Evolutionary conservation across 2,113 vertebrate genomes (phyloP).

Genomic region (Haliaeetus leucogaster): DNA sequence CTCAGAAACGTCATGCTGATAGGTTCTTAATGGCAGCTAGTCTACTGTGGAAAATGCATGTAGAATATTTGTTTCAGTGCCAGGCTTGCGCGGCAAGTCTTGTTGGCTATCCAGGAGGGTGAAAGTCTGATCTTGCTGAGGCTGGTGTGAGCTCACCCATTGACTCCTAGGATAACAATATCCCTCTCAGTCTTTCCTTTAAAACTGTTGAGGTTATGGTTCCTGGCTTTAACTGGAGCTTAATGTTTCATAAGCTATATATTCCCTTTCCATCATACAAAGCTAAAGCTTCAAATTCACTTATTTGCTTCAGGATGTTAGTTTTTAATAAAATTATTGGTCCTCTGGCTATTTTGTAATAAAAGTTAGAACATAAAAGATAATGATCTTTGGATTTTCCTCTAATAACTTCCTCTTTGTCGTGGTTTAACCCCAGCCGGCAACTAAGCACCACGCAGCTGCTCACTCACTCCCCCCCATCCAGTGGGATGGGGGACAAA

Average conservation of each 20-base stretch:
- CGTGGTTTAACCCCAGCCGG: too few species aligned
- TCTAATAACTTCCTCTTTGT: neutral
- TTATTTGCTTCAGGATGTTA: neutral
- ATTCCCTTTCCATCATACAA: neutral
- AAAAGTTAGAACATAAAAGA: neutral
- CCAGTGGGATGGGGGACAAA: too few species aligned
- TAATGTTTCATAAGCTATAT: neutral
- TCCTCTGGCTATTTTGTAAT: neutral
- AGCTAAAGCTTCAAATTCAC: neutral
- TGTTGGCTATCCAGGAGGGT: neutral
- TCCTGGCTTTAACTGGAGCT: neutral
- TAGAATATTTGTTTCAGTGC: neutral
- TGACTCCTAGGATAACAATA: neutral
- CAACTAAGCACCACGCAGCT: too few species aligned
- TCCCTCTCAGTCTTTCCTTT: neutral
- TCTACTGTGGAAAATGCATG: neutral
- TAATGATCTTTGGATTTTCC: neutral
- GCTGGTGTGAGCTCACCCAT: neutral
- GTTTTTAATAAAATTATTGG: neutral
- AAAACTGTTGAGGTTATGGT: neutral
- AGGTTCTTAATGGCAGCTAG: neutral
- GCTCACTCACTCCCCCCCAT: too few species aligned
- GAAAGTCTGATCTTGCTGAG: neutral
- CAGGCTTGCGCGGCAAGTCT: neutral
- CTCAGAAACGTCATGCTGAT: neutral